Evolutionary conservation across 2,113 vertebrate genomes (phyloP).

Genomic region (Campylomormyrus numenius): DNA sequence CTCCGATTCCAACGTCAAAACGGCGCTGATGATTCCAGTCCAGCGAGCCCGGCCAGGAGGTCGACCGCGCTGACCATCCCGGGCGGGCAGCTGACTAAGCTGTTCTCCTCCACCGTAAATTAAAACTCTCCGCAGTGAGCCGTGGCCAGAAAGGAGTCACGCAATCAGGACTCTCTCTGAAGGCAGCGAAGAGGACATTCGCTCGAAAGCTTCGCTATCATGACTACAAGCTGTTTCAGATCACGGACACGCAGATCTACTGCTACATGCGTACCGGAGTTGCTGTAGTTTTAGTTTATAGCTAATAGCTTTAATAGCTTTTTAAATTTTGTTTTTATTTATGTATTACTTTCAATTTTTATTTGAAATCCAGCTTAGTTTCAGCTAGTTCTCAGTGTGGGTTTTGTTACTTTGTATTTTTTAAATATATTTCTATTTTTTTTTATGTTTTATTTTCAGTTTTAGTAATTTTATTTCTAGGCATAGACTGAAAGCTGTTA

Average conservation of each 20-base stretch:
- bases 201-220: neutral
- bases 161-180: neutral
- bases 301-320: neutral
- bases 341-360: neutral
- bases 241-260: neutral
- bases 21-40: neutral
- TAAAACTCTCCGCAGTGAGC: slow-evolving; percentile 1
- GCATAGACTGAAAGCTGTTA: neutral
- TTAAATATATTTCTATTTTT: too few relatives aligned
- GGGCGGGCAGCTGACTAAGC: neutral
- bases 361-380: neutral
- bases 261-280: neutral
- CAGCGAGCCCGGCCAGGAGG: neutral
- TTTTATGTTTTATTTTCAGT: neutral
- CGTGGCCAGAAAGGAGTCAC: neutral
- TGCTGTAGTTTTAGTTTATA: neutral
- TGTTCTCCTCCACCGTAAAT: neutral
- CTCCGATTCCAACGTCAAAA: neutral
- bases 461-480: neutral
- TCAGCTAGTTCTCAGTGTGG: neutral
- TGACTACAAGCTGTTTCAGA: neutral
- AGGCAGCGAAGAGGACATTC: neutral
- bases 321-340: neutral
- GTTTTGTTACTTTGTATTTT: neutral
- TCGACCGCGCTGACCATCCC: neutral